Conservation (phyloP, 2,888 invertebrate species). For the Chymomyza caudatula region DNA sequence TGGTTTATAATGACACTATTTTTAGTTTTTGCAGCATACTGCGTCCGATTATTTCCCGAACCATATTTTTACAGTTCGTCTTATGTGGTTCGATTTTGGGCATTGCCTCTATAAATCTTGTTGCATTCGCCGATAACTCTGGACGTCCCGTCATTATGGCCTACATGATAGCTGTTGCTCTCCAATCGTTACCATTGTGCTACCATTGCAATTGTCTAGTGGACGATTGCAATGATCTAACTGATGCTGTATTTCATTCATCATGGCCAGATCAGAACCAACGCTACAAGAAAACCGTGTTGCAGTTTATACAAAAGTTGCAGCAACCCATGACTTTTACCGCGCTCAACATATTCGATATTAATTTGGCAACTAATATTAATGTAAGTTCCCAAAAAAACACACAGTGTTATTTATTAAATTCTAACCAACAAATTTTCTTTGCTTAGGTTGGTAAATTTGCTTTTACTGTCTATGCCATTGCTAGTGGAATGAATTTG, state of each 20-base stretch:
- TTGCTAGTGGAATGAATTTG: background rate
- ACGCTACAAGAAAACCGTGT: background rate
- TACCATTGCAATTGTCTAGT: constrained; percentile 6
- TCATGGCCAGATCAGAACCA: background rate
- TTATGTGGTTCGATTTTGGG: constrained; percentile 6
- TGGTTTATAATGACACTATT: too few species aligned
- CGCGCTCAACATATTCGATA: constrained; percentile 2
- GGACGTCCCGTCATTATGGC: background rate
- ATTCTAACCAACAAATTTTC: background rate
- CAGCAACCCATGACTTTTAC: constrained; percentile 8
- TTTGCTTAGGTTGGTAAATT: background rate
- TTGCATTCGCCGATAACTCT: background rate
- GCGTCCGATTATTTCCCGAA: constrained; percentile 1
- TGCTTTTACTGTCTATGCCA: background rate
- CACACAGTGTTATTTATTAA: background rate
- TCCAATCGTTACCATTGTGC: constrained; percentile 9
- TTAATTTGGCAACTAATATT: constrained; percentile 6
- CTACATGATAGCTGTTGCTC: background rate
- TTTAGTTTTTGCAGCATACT: background rate
- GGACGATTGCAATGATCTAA: constrained; percentile 1
- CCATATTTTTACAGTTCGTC: background rate
- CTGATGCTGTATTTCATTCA: constrained; percentile 8
- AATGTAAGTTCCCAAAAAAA: background rate
- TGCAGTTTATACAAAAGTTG: background rate
- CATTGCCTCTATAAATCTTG: background rate